Evolutionary conservation across 2,888 invertebrate genomes (phyloP), one percentile per base, ranked within the genome.

Genomic region (Dryomyza anilis): DNA sequence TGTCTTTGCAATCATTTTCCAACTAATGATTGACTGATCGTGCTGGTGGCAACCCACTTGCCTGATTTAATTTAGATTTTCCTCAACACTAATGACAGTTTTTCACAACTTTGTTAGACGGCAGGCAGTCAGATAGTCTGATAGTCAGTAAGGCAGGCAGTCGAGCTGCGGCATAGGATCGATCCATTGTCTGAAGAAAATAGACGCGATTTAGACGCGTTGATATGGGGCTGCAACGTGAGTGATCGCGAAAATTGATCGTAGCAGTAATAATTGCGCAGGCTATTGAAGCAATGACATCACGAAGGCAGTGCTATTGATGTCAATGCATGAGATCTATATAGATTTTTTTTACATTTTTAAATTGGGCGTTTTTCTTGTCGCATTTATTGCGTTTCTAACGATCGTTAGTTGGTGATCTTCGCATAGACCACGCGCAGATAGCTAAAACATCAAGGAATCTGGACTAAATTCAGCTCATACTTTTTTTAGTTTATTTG

Each of bases 11-110:
- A 61, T 61, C 52, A 25, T 29, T 61, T 48, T 33, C 19, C 29
- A 61, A n/a, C 52, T 61, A 61, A 58, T 67, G 67, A 67, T 65
- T 67, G 67, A 67, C 64, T 62, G 65, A 67, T 67, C 65, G 67
- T 67, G 67, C 65, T 59, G 64, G 43, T 53, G 67, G 65, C 67
- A 63, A 58, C 67, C 65, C 67, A 67, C 67, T 67, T 57, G 67
- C 63, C 61, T 52, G 67, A 63, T 67, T 67, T 67, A 63, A 67
- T 67, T 67, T 67, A 67, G 67, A 67, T 67, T 67, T 67, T 65
- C 63, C 63, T 23, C 56, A 53, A 43, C 33, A 36, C 21, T 63
- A 61, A 61, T 61, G 61, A 61, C 61, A 61, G 53, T 61, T 61
- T 61, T 39, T 29, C 60, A 27, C 60, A 52, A 60, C 33, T 25